A percentile compares a stretch with the other conserved stretches of the same genome.
These are phyloP conservation scores for Myoxocephalus aenaeus DNA, from an alignment of 2,797 vertebrate species.

Conservation along the genomic window DNA sequence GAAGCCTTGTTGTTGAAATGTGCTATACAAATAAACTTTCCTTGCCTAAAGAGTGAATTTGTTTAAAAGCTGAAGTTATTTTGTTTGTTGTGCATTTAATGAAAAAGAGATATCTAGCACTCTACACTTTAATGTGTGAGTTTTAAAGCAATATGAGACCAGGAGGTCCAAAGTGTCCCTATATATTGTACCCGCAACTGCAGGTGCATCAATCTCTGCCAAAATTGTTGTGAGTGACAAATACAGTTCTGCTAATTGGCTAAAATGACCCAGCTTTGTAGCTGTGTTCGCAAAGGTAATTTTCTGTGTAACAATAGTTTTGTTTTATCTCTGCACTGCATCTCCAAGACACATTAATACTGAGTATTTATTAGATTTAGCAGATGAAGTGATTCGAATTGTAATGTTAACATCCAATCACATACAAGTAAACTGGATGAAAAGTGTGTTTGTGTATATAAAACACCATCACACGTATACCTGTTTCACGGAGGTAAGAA, in stretches of 20 bases:
- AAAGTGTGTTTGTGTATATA: not conserved
- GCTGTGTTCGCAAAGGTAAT: not conserved
- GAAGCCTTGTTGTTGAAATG: too few relatives aligned
- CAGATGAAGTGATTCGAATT: not conserved
- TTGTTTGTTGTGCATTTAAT: not conserved
- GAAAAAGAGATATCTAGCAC: not conserved
- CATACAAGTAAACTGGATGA: not conserved
- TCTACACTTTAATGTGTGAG: too few relatives aligned
- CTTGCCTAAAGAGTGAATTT: not conserved
- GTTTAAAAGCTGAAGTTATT: not conserved
- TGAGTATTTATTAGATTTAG: not conserved
- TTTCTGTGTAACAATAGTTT: not conserved
- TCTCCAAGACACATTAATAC: not conserved
- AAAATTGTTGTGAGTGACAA: not conserved
- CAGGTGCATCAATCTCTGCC: not conserved
- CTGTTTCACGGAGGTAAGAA: constrained; percentile 39
- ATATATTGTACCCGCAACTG: not conserved
- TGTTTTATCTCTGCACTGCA: not conserved
- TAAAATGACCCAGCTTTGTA: not conserved
- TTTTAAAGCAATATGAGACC: not conserved
- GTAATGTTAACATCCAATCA: not conserved
- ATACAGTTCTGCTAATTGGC: too few relatives aligned
- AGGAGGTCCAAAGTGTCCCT: not conserved
- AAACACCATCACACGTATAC: constrained; percentile 22
- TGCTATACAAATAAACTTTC: too few relatives aligned